phyloP scores from a whole-genome alignment of 2,888 invertebrate species.

The Aspidiotus destructor region DNA sequence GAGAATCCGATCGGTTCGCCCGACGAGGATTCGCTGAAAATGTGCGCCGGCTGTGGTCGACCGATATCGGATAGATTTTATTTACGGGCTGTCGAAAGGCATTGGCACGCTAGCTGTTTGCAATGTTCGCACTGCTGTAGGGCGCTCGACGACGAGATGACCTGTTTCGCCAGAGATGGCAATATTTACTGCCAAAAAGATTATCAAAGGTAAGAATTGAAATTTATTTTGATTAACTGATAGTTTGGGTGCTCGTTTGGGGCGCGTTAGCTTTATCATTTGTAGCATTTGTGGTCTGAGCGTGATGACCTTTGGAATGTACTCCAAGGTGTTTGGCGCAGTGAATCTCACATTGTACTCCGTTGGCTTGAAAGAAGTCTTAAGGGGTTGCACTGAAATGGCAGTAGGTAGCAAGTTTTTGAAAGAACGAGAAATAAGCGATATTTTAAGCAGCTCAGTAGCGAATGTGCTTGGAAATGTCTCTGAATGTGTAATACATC shows the following conservation, averaged over 20 bases:
- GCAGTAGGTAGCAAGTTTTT: no score
- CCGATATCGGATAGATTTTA: conserved; percentile 83
- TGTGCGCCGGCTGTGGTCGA: conserved; percentile 80
- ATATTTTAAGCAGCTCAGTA: no score
- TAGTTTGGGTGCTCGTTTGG: not conserved
- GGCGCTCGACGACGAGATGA: conserved; percentile 78
- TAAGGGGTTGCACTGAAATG: no score
- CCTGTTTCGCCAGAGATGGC: conserved; percentile 86
- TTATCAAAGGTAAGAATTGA: conserved; percentile 75
- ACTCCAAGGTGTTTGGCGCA: no score
- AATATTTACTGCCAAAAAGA: conserved; percentile 94
- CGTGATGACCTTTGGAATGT: no score
- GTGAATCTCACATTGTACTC: no score
- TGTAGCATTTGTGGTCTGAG: no score
- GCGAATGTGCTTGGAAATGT: no score
- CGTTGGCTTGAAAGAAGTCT: no score
- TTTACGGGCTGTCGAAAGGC: conserved; percentile 79
- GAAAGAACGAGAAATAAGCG: no score
- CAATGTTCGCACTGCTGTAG: conserved; percentile 84
- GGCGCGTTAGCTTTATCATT: not conserved
- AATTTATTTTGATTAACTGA: not conserved
- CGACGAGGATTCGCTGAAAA: conserved; percentile 42
- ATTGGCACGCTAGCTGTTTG: conserved; percentile 87
- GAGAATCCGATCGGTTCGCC: conserved; percentile 27
- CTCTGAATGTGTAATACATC: no score